Evolutionary conservation across 2,888 invertebrate genomes (phyloP).

Genomic region (Bedellia somnulentella): DNA sequence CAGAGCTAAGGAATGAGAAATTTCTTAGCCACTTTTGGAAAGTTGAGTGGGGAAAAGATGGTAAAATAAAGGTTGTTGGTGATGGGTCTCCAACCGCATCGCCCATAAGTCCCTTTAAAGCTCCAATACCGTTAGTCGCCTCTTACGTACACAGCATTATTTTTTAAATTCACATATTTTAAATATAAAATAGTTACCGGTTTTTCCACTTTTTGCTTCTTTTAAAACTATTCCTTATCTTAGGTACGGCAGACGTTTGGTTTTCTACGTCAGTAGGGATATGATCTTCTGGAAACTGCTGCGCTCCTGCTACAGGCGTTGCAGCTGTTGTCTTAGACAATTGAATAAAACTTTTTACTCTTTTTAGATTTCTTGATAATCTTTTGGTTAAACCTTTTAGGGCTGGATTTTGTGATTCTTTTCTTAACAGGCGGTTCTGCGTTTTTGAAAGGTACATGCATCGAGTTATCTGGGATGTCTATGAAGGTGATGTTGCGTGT

Average conservation of each 20-base stretch:
- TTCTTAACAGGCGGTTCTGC: constrained; percentile 19
- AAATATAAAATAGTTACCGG: background rate
- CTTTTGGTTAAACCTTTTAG: constrained; percentile 40
- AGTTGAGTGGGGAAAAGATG: too few species aligned
- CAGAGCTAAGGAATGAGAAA: too few species aligned
- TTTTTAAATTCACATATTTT: background rate
- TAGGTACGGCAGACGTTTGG: background rate
- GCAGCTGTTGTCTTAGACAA: background rate
- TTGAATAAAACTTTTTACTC: constrained; percentile 23
- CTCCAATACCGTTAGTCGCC: too few species aligned
- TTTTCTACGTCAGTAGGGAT: background rate
- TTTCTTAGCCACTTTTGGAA: too few species aligned
- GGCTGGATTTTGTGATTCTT: constrained; percentile 22
- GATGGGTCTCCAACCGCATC: too few species aligned
- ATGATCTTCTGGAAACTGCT: background rate
- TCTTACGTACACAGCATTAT: background rate
- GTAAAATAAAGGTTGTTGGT: too few species aligned
- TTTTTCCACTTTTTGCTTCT: background rate
- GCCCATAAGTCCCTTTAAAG: too few species aligned
- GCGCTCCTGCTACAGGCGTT: background rate
- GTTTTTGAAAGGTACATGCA: constrained; percentile 23
- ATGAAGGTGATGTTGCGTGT: constrained; percentile 28
- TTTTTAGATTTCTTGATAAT: constrained; percentile 36
- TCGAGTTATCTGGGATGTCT: constrained; percentile 32
- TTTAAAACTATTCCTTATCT: background rate